Conservation (phyloP, 2,888 invertebrate species). For the Mellilla xanthometata region DNA sequence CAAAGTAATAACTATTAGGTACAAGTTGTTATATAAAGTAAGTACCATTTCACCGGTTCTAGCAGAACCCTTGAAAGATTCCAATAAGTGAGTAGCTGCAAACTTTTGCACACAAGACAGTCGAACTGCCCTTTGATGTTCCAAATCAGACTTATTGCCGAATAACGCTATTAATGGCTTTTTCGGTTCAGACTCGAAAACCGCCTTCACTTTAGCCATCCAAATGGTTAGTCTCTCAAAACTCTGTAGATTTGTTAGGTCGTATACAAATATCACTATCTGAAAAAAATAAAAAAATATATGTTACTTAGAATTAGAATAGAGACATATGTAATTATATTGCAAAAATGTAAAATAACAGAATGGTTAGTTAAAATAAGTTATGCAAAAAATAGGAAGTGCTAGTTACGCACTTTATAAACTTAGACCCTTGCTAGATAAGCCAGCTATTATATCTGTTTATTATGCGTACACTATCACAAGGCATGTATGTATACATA, state of each 20-base stretch:
- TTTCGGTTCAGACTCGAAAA: constrained; percentile 63
- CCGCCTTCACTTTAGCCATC: constrained; percentile 81
- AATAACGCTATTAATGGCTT: constrained; percentile 84
- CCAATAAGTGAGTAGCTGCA: constrained; percentile 83
- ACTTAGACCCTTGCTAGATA: no score
- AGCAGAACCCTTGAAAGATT: constrained; percentile 85
- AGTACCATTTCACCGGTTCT: constrained; percentile 89
- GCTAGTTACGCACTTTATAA: no score
- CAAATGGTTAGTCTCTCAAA: constrained; percentile 90
- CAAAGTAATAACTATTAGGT: constrained; percentile 4
- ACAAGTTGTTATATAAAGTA: no score
- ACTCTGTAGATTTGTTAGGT: constrained; percentile 90
- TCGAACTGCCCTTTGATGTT: constrained; percentile 87
- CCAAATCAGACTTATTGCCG: constrained; percentile 89
- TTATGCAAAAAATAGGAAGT: no score
- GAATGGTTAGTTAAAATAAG: no score
- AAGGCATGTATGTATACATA: no score
- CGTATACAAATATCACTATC: constrained; percentile 92
- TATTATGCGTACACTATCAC: no score
- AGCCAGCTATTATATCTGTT: no score
- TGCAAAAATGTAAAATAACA: no score
- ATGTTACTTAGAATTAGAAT: no score
- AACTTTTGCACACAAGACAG: constrained; percentile 85
- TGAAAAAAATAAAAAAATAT: constrained; percentile 49
- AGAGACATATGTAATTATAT: no score